Conservation (phyloP, 2,113 vertebrate species). For the Candoia aspera region DNA sequence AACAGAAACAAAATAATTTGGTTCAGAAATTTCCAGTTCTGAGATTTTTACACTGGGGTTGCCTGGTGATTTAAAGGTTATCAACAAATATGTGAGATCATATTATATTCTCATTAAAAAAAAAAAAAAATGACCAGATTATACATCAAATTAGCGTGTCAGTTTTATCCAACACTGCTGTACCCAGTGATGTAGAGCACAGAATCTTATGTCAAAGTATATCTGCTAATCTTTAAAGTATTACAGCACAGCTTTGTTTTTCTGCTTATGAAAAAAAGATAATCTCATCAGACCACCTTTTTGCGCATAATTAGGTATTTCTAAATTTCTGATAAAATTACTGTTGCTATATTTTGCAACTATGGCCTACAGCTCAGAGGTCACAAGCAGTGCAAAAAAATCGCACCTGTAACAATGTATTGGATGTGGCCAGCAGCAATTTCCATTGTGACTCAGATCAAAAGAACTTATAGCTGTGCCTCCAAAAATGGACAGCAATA, state of each 20-base stretch:
- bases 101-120: not conserved
- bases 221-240: not conserved
- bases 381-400: not conserved
- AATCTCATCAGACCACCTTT: not conserved
- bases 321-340: not conserved
- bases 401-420: not conserved
- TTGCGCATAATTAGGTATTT: not conserved
- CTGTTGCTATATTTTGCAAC: not conserved
- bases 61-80: not conserved
- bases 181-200: not conserved
- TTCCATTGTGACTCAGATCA: constrained; percentile 14
- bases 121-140: not conserved
- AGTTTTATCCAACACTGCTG: not conserved
- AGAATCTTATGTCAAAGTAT: not conserved
- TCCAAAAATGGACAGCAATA: constrained; percentile 19
- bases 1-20: not conserved
- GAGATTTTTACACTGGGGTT: not conserved
- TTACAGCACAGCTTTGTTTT: not conserved
- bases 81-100: not conserved
- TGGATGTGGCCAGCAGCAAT: not conserved
- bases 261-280: not conserved
- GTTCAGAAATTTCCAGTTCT: not conserved
- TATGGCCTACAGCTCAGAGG: not conserved
- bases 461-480: constrained; percentile 6
- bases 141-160: not conserved